phyloP scores from a whole-genome alignment of 2,888 invertebrate genomes.

The Panorpa germanica region DNA sequence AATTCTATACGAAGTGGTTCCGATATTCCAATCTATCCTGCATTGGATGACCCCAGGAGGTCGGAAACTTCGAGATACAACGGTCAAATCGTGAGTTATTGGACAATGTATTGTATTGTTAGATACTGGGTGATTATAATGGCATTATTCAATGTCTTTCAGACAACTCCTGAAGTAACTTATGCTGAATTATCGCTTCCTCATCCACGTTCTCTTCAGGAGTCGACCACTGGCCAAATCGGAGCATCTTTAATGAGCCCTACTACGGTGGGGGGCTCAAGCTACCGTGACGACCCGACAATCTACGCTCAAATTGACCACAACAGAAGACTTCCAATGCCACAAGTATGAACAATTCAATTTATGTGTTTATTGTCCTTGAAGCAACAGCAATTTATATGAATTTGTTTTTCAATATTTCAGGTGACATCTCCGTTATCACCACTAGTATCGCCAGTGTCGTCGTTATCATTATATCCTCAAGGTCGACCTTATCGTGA shows the following conservation, averaged over 20 bases:
- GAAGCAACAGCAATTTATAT: slow-evolving; percentile 15
- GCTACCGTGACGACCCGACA: slow-evolving; percentile 40
- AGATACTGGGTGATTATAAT: no score
- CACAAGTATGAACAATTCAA: slow-evolving; percentile 9
- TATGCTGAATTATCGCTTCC: slow-evolving; percentile 21
- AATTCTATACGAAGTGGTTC: slow-evolving; percentile 25
- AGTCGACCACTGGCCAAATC: no score
- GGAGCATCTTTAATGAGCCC: no score
- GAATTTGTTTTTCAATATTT: no score
- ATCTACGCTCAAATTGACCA: slow-evolving; percentile 61
- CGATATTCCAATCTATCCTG: no score
- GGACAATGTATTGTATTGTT: no score
- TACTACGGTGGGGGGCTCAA: no score
- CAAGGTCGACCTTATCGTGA: slow-evolving; percentile 29
- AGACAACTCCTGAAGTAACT: slow-evolving; percentile 20
- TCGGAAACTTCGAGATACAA: no score
- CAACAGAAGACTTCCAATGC: slow-evolving; percentile 27
- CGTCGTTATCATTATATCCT: slow-evolving; percentile 15
- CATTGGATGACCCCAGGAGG: no score
- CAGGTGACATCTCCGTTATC: slow-evolving; percentile 23
- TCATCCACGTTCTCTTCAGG: no score
- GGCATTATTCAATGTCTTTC: no score
- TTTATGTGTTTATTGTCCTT: slow-evolving; percentile 7
- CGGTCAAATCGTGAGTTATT: no score
- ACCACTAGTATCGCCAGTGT: slow-evolving; percentile 26